A percentile compares a stretch with the other conserved stretches of the same genome.
phyloP scores from a whole-genome alignment of 1,140 invertebrate species.

The Drosophila paulistorum region DNA sequence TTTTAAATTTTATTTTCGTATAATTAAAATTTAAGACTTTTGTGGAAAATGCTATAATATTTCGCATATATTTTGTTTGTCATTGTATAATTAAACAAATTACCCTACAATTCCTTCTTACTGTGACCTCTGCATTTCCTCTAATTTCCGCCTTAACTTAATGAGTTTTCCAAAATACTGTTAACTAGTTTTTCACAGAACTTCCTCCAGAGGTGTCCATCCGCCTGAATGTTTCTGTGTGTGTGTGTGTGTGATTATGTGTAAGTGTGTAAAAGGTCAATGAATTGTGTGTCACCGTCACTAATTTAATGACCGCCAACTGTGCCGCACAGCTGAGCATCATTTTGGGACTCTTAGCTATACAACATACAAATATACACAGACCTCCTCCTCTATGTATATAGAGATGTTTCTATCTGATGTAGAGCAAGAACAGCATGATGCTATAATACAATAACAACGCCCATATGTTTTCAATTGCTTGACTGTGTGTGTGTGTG shows the following conservation, averaged over 20 bases:
- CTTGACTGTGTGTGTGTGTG: constrained; percentile 26
- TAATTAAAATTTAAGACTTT: too few species aligned
- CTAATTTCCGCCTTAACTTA: constrained; percentile 61
- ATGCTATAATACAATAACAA: constrained; percentile 22
- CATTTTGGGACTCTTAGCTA: constrained; percentile 35
- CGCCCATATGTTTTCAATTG: constrained; percentile 69
- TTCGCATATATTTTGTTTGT: too few species aligned
- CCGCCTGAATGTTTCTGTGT: background rate
- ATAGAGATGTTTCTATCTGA: constrained; percentile 12
- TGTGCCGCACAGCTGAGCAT: constrained; percentile 69
- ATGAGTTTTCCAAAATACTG: constrained; percentile 58
- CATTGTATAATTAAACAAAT: constrained; percentile 76
- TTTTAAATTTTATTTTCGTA: too few species aligned
- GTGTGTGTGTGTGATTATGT: constrained; percentile 16
- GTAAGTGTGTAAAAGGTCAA: constrained; percentile 63
- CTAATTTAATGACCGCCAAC: constrained; percentile 73
- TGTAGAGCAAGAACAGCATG: constrained; percentile 32
- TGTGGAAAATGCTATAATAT: too few species aligned
- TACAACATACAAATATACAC: too few species aligned
- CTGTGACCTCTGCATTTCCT: constrained; percentile 53
- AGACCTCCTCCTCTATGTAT: background rate
- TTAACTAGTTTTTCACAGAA: constrained; percentile 18
- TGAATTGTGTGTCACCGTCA: constrained; percentile 63
- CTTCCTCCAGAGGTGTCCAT: constrained; percentile 4
- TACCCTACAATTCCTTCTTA: constrained; percentile 20